Evolutionary conservation across 2,113 vertebrate species (phyloP).

Genomic region (Tragelaphus imberbis): DNA sequence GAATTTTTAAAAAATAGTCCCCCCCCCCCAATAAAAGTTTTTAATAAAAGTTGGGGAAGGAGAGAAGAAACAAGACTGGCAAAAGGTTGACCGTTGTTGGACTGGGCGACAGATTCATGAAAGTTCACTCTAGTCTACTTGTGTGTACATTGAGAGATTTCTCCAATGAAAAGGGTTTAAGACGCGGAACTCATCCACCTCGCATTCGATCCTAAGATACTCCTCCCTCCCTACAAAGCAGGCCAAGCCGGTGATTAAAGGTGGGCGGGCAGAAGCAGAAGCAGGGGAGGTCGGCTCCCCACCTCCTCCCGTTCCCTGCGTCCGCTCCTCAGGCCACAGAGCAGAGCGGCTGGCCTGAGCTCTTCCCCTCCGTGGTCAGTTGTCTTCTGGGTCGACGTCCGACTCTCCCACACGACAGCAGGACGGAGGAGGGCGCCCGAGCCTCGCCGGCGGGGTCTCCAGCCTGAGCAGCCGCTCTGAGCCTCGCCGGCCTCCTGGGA

Average conservation of each 20-base stretch:
- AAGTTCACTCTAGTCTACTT: neutral
- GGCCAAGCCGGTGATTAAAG: neutral
- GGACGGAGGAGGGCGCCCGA: neutral
- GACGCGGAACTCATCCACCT: neutral
- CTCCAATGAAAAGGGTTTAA: neutral
- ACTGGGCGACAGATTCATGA: neutral
- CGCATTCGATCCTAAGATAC: neutral
- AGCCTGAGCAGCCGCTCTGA: rapidly evolving
- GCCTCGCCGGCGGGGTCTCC: neutral
- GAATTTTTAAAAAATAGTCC: rapidly evolving
- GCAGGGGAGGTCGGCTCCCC: neutral
- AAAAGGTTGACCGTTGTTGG: neutral
- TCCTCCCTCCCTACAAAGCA: neutral
- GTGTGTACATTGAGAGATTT: neutral
- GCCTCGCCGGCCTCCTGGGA: neutral
- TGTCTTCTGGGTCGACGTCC: neutral
- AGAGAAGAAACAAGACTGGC: neutral
- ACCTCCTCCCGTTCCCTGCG: rapidly evolving
- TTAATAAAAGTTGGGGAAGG: neutral
- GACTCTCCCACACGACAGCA: neutral
- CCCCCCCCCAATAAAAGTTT: neutral
- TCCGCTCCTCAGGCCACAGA: rapidly evolving
- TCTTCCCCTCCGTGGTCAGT: neutral
- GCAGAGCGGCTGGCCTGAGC: neutral
- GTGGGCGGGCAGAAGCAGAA: neutral